phyloP scores from a whole-genome alignment of 1,140 invertebrate species.

The Apis mellifera region DNA sequence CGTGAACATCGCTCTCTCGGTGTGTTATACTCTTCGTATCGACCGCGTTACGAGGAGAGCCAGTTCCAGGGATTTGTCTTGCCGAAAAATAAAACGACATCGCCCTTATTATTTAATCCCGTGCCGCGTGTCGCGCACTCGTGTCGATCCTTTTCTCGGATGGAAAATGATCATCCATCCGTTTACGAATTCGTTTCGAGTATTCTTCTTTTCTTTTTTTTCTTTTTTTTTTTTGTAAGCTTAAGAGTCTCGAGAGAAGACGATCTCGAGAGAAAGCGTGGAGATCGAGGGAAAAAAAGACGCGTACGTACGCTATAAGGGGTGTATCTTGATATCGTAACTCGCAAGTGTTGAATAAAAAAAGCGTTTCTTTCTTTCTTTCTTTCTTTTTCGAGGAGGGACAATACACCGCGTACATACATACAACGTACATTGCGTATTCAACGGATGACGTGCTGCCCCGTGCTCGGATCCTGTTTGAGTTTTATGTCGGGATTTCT shows the following conservation, averaged over 20 bases:
- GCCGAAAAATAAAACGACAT: constrained; percentile 27
- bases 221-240: no score
- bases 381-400: background rate
- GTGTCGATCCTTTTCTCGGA: no score
- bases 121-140: background rate
- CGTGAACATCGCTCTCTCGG: constrained; percentile 72
- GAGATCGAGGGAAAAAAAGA: background rate
- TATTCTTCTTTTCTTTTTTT: background rate
- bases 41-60: constrained; percentile 58
- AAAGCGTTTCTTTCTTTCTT: constrained; percentile 67
- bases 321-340: constrained; percentile 47
- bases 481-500: constrained; percentile 79
- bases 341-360: constrained; percentile 70
- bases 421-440: constrained; percentile 75
- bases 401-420: constrained; percentile 60
- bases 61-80: constrained; percentile 75
- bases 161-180: no score
- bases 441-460: constrained; percentile 77
- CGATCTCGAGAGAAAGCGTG: background rate
- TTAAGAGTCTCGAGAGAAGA: no score
- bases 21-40: constrained; percentile 53
- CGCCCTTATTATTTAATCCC: constrained; percentile 10
- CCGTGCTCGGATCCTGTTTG: constrained; percentile 75
- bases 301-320: background rate
- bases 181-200: background rate